Percentiles rank a stretch among this genome's conserved stretches.
Evolutionary conservation across 2,888 invertebrate species (phyloP).

Genomic region (Dolichopus griseipennis): DNA sequence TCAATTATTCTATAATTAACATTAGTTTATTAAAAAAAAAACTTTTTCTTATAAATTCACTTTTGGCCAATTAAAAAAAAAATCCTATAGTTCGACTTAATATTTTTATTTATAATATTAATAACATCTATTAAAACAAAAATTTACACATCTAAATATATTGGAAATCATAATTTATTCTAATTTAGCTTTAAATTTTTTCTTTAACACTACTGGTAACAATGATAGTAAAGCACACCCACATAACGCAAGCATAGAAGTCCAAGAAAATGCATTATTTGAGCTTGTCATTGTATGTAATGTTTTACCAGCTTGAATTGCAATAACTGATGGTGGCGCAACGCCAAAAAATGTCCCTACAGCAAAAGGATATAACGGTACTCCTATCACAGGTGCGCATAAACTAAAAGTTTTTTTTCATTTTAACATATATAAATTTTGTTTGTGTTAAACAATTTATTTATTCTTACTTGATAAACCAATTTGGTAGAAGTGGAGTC

Average conservation of each 20-base stretch:
- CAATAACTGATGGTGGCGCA: constrained; percentile 93
- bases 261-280: constrained; percentile 79
- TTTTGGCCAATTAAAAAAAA: too few relatives aligned
- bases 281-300: constrained; percentile 85
- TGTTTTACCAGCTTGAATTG: constrained; percentile 96
- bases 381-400: constrained; percentile 92
- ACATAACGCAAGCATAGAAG: constrained; percentile 68
- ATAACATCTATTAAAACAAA: too few relatives aligned
- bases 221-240: constrained; percentile 75
- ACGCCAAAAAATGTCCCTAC: constrained; percentile 94
- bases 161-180: constrained; percentile 45
- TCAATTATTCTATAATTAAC: too few relatives aligned
- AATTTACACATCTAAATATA: too few relatives aligned
- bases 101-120: too few relatives aligned
- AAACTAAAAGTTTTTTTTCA: constrained; percentile 60
- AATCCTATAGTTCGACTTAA: too few relatives aligned
- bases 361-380: constrained; percentile 85
- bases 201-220: constrained; percentile 78
- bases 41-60: too few relatives aligned
- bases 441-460: background rate
- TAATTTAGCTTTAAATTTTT: constrained; percentile 67
- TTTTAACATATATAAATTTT: background rate
- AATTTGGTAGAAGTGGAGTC: constrained; percentile 96
- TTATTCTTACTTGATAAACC: constrained; percentile 55
- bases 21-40: too few relatives aligned